These are phyloP conservation scores for Myotis lucifugus DNA, from an alignment of 2,113 vertebrate genomes.

Conservation along the genomic window DNA sequence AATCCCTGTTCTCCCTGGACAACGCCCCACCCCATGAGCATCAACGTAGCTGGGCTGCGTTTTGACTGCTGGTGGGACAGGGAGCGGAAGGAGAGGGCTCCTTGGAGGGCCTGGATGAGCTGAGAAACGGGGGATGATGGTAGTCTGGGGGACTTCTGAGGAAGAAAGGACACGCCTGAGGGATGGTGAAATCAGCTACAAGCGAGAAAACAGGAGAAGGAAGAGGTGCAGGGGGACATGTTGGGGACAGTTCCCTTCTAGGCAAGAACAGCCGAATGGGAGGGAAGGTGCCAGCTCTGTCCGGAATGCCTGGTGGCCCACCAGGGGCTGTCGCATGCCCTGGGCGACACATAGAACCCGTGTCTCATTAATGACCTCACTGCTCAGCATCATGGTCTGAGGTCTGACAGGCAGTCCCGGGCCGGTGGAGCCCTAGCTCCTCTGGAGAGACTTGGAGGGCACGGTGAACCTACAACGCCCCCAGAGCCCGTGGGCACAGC, in stretches of 20 bases:
- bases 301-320: background rate
- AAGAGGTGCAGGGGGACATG: accelerated
- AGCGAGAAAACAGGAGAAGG: background rate
- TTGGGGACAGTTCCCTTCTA: background rate
- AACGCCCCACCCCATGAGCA: background rate
- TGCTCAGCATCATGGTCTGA: background rate
- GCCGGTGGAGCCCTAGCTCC: background rate
- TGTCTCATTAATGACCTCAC: background rate
- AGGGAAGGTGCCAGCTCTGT: background rate
- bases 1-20: background rate
- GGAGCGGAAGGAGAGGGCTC: background rate
- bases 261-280: background rate
- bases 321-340: background rate
- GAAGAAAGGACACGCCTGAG: background rate
- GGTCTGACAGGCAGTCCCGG: background rate
- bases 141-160: background rate
- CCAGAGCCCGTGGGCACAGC: background rate
- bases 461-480: background rate
- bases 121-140: background rate
- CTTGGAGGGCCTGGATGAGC: background rate
- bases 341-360: accelerated
- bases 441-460: background rate
- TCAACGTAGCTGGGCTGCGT: background rate
- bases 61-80: background rate
- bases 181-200: background rate